phyloP scores from a whole-genome alignment of 2,797 vertebrate species.

The Nyctibius grandis region DNA sequence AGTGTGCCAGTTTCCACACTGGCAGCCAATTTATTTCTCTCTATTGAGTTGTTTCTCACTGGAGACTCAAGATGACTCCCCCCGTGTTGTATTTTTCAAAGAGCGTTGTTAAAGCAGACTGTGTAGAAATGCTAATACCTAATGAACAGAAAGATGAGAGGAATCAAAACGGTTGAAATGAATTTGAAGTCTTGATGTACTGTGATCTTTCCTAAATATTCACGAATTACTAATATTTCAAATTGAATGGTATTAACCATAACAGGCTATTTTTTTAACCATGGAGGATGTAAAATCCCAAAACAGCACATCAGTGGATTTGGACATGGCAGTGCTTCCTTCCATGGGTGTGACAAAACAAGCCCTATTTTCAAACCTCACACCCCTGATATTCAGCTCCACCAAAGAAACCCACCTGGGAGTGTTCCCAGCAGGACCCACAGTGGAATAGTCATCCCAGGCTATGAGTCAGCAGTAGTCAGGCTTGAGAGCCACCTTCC shows the following conservation, averaged over 20 bases:
- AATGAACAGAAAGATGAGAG: conserved; percentile 10
- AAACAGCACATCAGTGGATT: neutral
- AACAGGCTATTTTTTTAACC: neutral
- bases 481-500: neutral
- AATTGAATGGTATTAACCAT: neutral
- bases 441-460: neutral
- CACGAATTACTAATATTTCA: neutral
- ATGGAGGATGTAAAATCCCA: neutral
- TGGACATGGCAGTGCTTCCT: neutral
- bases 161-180: neutral
- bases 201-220: neutral
- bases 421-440: neutral
- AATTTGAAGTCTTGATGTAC: neutral
- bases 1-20: neutral
- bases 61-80: neutral
- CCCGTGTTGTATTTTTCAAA: conserved; percentile 1
- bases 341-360: neutral
- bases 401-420: neutral
- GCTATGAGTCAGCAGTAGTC: neutral
- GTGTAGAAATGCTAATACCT: neutral
- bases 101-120: neutral
- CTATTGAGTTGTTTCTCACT: neutral
- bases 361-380: neutral
- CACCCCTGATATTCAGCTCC: neutral
- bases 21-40: conserved; percentile 15